Base-by-base conservation (phyloP, 2,797 vertebrate genomes). In the Ctenopoma multispine region DNA sequence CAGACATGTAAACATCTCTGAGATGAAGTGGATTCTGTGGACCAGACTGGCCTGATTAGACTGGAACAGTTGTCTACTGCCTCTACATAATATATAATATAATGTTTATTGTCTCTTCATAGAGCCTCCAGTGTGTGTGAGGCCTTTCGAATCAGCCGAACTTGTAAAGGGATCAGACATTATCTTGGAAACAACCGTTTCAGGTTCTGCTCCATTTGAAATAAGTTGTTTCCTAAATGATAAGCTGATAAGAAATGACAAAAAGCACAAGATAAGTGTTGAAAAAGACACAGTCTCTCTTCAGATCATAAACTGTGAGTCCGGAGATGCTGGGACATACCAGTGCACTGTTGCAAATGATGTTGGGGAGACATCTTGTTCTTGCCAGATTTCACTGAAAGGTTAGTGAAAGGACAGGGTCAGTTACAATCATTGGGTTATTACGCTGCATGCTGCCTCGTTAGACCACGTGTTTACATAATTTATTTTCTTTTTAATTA, bases 171-270 rank as follows among this genome's bases (percentile, higher is more conserved):
- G 97, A 60, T 94, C 95, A 4, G 94, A 96, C 71, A 90, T 98
- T 79, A 79, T 92, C 80, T 84, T 98, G 87, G 94, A 96, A 80
- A 97, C 95, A 20, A 92, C 94, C 11, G 72, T 98, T 69, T 92
- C 95, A 79, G 98, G 97, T 84, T 96, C 96, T 0, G 83, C 93
- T 86, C 97, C 97, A 1, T 97, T 97, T 93, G 96, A 98, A 85
- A 93, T 98, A 44, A 95, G 89, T 47, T 98, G 96, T 92, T 94
- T 95, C 84, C 95, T 96, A 54, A 87, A 91, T 27, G 84, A 85
- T 5, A 88, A 89, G 53, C 69, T 91, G 94, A 96, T 88, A 94
- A 93, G 87, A 95, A 96, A 69, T 79, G 87, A 96, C 90, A 95
- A 93, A 72, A 96, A 95, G 41, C 96, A 96, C 84, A 94, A 94